Evolutionary conservation across 2,888 invertebrate genomes (phyloP).

Genomic region (Lacanobia oleracea): DNA sequence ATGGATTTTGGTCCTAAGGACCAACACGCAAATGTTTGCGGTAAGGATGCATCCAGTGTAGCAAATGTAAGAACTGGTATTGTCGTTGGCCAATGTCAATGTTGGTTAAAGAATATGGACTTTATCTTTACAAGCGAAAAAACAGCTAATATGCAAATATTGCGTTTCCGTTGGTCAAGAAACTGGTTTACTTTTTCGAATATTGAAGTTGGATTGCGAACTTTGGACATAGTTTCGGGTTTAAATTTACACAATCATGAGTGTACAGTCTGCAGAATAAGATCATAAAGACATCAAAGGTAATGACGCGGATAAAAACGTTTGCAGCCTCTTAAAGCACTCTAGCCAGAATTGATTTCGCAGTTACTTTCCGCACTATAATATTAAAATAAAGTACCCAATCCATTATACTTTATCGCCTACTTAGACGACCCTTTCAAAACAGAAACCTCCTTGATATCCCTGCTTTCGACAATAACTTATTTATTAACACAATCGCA

Average conservation of each 20-base stretch:
- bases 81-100: background rate
- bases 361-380: background rate
- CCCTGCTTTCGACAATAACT: conserved; percentile 34
- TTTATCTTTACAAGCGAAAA: conserved; percentile 21
- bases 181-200: conserved; percentile 40
- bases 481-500: conserved; percentile 41
- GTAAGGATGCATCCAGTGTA: background rate
- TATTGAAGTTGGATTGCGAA: conserved; percentile 18
- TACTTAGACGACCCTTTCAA: conserved; percentile 10
- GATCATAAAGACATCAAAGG: background rate
- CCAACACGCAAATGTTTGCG: conserved; percentile 17
- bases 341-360: background rate
- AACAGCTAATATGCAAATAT: conserved; percentile 41
- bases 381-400: background rate
- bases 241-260: background rate
- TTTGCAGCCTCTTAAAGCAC: background rate
- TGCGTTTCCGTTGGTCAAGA: conserved; percentile 45
- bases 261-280: background rate
- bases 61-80: background rate
- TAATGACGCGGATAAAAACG: background rate
- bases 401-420: conserved; percentile 4
- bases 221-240: conserved; percentile 3
- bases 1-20: background rate
- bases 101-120: conserved; percentile 20
- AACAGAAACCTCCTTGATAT: background rate